A percentile compares a stretch with the other conserved stretches of the same genome.
phyloP scores from a whole-genome alignment of 2,113 vertebrate species.

The Rhea americana region DNA sequence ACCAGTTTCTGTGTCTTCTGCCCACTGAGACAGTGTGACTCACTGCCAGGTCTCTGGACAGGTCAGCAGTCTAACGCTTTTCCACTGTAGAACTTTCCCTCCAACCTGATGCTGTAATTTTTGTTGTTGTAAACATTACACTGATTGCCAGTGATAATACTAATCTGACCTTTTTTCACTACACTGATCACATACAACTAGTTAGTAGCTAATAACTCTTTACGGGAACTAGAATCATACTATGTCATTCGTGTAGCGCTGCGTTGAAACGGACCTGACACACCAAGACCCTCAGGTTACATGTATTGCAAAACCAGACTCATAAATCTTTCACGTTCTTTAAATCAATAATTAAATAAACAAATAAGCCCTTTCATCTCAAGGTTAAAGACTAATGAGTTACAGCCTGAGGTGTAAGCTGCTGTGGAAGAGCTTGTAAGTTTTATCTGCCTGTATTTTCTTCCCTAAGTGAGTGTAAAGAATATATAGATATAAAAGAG shows the following conservation, averaged over 20 bases:
- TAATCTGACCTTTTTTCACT: not conserved
- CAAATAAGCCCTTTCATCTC: not conserved
- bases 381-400: not conserved
- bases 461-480: not conserved
- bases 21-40: not conserved
- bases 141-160: fast-evolving
- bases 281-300: too few relatives aligned
- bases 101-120: not conserved
- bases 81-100: not conserved
- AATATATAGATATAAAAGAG: not conserved
- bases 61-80: not conserved
- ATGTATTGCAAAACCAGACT: not conserved
- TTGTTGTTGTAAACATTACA: not conserved
- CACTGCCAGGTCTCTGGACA: not conserved
- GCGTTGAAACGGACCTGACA: not conserved
- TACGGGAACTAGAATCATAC: not conserved
- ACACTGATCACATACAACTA: not conserved
- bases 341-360: not conserved
- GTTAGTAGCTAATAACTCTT: too few relatives aligned
- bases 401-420: not conserved
- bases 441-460: not conserved
- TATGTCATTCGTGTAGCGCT: not conserved
- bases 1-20: not conserved
- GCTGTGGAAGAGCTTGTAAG: not conserved
- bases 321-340: not conserved